phyloP scores from a whole-genome alignment of 2,797 vertebrate genomes.

The Nyctalus aviator region DNA sequence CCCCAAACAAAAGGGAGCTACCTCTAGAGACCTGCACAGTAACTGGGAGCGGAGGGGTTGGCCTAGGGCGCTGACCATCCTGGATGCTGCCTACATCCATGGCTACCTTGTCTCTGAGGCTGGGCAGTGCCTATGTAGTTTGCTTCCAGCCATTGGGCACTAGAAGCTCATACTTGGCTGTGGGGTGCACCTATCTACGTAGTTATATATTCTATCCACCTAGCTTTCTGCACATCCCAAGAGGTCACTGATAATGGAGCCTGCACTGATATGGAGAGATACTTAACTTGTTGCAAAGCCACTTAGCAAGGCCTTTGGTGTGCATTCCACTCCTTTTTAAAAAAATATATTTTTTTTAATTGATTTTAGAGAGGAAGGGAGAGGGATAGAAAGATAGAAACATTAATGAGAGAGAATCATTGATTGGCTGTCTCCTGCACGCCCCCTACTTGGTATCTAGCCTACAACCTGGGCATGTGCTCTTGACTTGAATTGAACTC shows the following conservation, averaged over 20 bases:
- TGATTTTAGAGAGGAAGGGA: too few relatives aligned
- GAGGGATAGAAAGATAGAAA: too few relatives aligned
- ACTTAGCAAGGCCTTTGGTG: background rate
- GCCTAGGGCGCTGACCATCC: background rate
- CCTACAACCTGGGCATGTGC: too few relatives aligned
- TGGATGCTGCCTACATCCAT: background rate
- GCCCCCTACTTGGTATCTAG: too few relatives aligned
- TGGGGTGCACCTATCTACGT: background rate
- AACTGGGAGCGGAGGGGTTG: background rate
- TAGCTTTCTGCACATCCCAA: background rate
- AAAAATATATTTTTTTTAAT: too few relatives aligned
- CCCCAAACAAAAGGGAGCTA: background rate
- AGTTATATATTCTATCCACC: background rate
- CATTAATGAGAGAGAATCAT: too few relatives aligned
- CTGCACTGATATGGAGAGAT: background rate
- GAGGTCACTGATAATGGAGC: slow-evolving; percentile 14
- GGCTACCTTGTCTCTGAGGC: background rate
- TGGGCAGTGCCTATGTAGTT: background rate
- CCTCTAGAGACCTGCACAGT: background rate
- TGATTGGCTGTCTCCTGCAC: too few relatives aligned
- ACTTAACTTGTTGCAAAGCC: background rate
- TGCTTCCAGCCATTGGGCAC: background rate
- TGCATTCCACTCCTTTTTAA: background rate
- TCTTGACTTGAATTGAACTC: too few relatives aligned
- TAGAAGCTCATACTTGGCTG: background rate